These are phyloP conservation scores for Nomada goodeniana DNA, from an alignment of 2,888 invertebrate genomes.

Conservation along the genomic window DNA sequence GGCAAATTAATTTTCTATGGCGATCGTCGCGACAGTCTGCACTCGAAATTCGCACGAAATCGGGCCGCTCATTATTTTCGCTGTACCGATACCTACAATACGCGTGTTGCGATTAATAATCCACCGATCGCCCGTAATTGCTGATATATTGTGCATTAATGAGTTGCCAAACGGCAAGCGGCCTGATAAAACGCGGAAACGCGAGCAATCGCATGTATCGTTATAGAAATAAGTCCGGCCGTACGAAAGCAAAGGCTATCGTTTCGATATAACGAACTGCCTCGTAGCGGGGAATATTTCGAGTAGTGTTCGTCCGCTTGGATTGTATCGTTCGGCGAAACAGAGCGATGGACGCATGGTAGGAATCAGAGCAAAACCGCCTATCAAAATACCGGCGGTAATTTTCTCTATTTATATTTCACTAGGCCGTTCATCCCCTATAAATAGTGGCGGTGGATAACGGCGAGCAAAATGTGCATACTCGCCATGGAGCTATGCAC, in stretches of 20 bases:
- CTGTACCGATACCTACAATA: neutral
- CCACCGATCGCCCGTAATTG: constrained; percentile 25
- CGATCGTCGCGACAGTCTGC: too few relatives aligned
- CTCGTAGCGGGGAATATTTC: constrained; percentile 7
- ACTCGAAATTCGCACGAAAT: neutral
- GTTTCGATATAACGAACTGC: constrained; percentile 11
- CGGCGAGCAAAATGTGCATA: constrained; percentile 10
- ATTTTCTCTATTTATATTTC: constrained; percentile 75
- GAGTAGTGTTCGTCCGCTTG: neutral
- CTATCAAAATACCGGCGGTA: constrained; percentile 24
- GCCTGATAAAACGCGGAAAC: constrained; percentile 13
- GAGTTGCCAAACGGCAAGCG: constrained; percentile 1
- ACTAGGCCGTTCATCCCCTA: constrained; percentile 67
- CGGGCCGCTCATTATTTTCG: constrained; percentile 20
- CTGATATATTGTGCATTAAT: constrained; percentile 19
- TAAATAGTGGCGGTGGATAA: constrained; percentile 68
- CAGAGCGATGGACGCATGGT: too few relatives aligned
- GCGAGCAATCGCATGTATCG: constrained; percentile 16
- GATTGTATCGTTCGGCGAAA: too few relatives aligned
- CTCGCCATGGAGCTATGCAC: constrained; percentile 14
- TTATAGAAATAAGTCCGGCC: constrained; percentile 8
- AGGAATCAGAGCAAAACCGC: neutral
- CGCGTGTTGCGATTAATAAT: constrained; percentile 25
- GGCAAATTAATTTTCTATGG: too few relatives aligned
- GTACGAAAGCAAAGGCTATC: constrained; percentile 5